Base-by-base conservation (phyloP, 2,797 vertebrate species). In the Danionella dracula region DNA sequence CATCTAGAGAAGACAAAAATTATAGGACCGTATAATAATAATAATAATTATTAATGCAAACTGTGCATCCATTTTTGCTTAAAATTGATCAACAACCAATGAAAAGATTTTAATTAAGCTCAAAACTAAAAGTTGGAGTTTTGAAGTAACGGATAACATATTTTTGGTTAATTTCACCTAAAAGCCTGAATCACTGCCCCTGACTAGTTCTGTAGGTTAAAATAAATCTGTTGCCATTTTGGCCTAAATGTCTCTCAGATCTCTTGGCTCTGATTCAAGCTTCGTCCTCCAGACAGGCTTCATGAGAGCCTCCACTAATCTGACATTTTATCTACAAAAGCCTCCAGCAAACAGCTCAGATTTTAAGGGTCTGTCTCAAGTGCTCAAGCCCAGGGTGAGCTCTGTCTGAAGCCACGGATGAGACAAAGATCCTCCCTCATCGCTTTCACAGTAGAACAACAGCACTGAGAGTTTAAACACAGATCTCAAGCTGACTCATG, bases 341-440 rank as follows among this genome's bases (percentile, higher is more conserved):
- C 64, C 49, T 49, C 42, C 59, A 56, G 15, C 23, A 45, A 42
- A 41, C 55, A 51, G 20, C 38, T 44, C 32, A 11, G 29, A 20
- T 49, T 57, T 23, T 50, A 20, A 34, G 53, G 55, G 34, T 50
- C 50, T 7, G 1, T 73, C 61, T 66, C 34, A 32, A 50, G 66
- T 17, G 61, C n/a, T 23, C 10, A 40, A 49, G 27, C 49, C 61
- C 12, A 45, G 54, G 68, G 21, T 31, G 10, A 16, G 9, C 45
- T 60, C 21, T 57, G 51, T 57, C 45, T 58, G 57, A 13, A 68
- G 44, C 44, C 0, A 4, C 46, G 50, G 54, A 32, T 5, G 37
- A 59, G 51, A 12, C 20, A 20, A 15, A 68, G 46, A 53, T 56
- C 35, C 32, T 31, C 6, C n/a, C 20, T 34, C 48, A 11, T 44